These are phyloP conservation scores for Miltochrista miniata DNA, from an alignment of 2,888 invertebrate genomes.

Conservation along the genomic window DNA sequence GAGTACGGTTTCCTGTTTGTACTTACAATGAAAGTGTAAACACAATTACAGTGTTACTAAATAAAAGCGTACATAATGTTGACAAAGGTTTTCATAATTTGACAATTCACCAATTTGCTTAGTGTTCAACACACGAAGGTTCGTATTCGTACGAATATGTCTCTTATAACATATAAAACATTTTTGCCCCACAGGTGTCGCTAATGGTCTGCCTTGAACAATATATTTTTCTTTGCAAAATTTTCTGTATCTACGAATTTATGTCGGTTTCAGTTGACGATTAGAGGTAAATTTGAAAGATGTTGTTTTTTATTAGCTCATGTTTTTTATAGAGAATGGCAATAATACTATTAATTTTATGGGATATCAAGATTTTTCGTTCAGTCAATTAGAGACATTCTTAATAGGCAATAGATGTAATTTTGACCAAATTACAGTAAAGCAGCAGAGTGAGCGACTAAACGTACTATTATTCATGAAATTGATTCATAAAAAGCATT, in stretches of 20 bases:
- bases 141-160: slow-evolving; percentile 4
- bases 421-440: no score
- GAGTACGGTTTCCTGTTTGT: slow-evolving; percentile 39
- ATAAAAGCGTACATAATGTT: slow-evolving; percentile 35
- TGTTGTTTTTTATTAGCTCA: no score
- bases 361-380: no score
- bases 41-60: slow-evolving; percentile 33
- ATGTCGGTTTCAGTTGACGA: not conserved
- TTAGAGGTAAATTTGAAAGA: no score
- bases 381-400: no score
- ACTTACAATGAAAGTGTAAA: slow-evolving; percentile 28
- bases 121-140: slow-evolving; percentile 8
- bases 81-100: slow-evolving; percentile 43
- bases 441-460: no score
- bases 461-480: no score
- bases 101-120: slow-evolving; percentile 30
- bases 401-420: no score
- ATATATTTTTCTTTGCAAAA: not conserved
- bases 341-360: no score
- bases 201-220: slow-evolving; percentile 1
- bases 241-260: not conserved
- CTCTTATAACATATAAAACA: slow-evolving; percentile 8
- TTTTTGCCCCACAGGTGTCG: not conserved
- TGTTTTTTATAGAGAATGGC: no score
- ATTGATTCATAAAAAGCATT: slow-evolving; percentile 63